Conservation (phyloP, 2,888 invertebrate genomes). For the Sesia apiformis region DNA sequence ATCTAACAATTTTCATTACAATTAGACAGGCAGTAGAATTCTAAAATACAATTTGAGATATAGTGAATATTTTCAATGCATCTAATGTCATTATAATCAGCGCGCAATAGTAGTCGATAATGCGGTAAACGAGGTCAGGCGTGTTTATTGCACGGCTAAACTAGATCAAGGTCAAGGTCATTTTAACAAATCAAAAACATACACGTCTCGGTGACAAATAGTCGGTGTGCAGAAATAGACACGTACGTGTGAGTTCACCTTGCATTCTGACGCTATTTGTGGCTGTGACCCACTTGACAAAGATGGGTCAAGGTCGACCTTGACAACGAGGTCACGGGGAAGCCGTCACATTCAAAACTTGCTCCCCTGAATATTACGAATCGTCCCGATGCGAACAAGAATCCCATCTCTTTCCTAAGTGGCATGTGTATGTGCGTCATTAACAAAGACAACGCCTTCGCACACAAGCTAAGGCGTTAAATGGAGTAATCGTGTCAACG, state of each 20-base stretch:
- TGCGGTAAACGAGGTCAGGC: slow-evolving; percentile 67
- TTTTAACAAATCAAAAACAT: slow-evolving; percentile 70
- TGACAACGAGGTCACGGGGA: slow-evolving; percentile 35
- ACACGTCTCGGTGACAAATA: slow-evolving; percentile 55
- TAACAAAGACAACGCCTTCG: no score
- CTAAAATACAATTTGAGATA: no score
- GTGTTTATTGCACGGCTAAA: slow-evolving; percentile 62
- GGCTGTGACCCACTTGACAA: slow-evolving; percentile 46
- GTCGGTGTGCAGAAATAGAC: slow-evolving; percentile 53
- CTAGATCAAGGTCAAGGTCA: slow-evolving; percentile 74
- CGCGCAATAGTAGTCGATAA: slow-evolving; percentile 58
- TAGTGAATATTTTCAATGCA: slow-evolving; percentile 5
- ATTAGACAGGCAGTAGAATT: no score
- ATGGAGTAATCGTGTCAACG: slow-evolving; percentile 63
- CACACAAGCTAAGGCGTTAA: slow-evolving; percentile 24
- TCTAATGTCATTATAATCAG: slow-evolving; percentile 54
- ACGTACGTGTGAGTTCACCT: slow-evolving; percentile 48
- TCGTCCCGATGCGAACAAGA: no score
- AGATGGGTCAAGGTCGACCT: slow-evolving; percentile 68
- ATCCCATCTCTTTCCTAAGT: no score
- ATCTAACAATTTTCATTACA: no score
- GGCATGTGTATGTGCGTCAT: no score
- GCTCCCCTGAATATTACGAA: no score
- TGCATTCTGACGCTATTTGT: slow-evolving; percentile 58
- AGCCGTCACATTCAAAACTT: background rate